Base-by-base conservation (phyloP, 2,888 invertebrate genomes). In the Sussaba pulchella region DNA sequence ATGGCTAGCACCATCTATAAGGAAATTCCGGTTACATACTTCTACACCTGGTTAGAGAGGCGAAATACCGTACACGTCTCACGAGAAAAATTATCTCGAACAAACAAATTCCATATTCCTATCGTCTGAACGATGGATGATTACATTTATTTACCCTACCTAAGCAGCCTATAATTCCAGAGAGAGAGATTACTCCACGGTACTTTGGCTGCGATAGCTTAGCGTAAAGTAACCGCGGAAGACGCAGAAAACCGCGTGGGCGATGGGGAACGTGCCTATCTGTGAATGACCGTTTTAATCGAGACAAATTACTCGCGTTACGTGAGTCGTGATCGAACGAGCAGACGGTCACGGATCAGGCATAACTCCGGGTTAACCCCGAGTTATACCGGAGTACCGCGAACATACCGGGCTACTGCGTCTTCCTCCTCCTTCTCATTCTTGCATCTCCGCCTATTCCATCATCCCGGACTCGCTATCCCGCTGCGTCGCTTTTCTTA, bases 261-360 rank as follows among this genome's bases (percentile, higher is more conserved):
- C 39, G 36, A 59, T 21, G 45, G 26, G 10, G 64, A 57, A 63
- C 50, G 73, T 71, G 61, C 71, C 50, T 43, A 6, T 41, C 61
- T 26, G 66, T 69, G 77, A 70, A 76, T 64, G 83, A 82, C 84
- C 80, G 82, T 83, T 87, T 86, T 86, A 88, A 87, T 88, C 85
- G 87, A 85, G 83, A 88, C 85, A 85, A 88, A 88, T 88, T 87
- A 88, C 86, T 84, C 76, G 76, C 24, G 63, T 69, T 85, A 88
- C 87, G 86, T 87, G 87, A 86, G 83, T 73, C 79, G 83, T 77
- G 85, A 85, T 85, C 84, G 85, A 85, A 87, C 84, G 74, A 84
- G 81, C 77, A 73, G 76, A 66, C 63, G 80, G 82, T 83, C 84
- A 82, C 69, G 83, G 83, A 82, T 83, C 84, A 71, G 45, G 72